These are phyloP conservation scores for Odocoileus virginianus DNA, from an alignment of 2,113 vertebrate genomes.

Conservation along the genomic window DNA sequence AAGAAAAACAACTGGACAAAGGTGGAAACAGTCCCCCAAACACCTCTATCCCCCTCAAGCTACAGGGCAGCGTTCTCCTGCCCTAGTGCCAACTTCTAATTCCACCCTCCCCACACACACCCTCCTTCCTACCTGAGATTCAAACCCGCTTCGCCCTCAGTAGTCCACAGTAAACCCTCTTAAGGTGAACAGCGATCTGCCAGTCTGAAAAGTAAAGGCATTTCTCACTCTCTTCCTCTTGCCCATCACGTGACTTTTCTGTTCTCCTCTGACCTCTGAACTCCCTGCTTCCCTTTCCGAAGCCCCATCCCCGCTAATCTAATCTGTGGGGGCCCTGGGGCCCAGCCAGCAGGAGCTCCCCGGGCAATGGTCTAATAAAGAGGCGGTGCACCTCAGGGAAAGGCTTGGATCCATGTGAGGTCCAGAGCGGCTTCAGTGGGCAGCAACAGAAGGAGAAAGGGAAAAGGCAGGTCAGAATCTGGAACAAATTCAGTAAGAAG, in stretches of 20 bases:
- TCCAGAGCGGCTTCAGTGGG: background rate
- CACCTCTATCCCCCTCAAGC: background rate
- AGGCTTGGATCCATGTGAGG: background rate
- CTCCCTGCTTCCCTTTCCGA: background rate
- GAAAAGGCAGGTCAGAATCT: background rate
- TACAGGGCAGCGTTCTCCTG: background rate
- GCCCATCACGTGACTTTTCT: background rate
- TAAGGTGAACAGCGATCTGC: background rate
- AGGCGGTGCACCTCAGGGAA: background rate
- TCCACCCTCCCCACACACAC: background rate
- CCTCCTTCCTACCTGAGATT: background rate
- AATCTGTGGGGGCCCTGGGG: background rate
- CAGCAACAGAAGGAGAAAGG: background rate
- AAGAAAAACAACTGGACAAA: background rate
- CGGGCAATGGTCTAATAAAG: rapidly evolving
- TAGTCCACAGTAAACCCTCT: background rate
- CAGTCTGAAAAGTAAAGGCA: background rate
- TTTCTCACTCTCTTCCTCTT: background rate
- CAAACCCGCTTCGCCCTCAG: background rate
- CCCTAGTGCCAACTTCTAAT: background rate
- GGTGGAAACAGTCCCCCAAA: background rate
- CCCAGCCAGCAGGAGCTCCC: background rate
- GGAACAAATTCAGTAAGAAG: background rate
- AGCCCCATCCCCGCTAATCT: background rate
- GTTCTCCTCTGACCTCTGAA: background rate